Conservation (phyloP, 2,113 vertebrate genomes). For the Arvicanthis niloticus region DNA sequence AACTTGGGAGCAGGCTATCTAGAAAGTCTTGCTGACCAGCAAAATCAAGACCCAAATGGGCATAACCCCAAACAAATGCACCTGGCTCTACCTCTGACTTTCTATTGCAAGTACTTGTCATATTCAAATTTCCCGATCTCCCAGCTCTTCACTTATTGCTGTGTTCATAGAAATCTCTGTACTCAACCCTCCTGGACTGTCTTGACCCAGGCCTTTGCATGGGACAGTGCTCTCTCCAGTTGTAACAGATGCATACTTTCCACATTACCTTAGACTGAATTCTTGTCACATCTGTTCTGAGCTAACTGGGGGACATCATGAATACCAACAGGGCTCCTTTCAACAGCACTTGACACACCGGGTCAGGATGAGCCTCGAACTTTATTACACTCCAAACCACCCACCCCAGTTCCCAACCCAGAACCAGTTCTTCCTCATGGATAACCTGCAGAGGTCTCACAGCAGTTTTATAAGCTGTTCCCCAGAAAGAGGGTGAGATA, state of each 20-base stretch:
- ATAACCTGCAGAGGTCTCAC: not conserved
- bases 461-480: constrained; percentile 39
- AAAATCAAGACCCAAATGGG: not conserved
- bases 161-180: not conserved
- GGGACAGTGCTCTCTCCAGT: not conserved
- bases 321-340: not conserved
- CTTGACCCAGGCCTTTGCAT: constrained; percentile 33
- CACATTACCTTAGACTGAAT: not conserved
- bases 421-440: constrained; percentile 16
- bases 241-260: not conserved
- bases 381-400: not conserved
- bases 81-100: not conserved
- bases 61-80: not conserved
- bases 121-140: not conserved
- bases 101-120: not conserved
- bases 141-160: not conserved
- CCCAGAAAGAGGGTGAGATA: constrained; percentile 14
- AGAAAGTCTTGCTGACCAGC: not conserved
- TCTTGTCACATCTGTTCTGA: constrained; percentile 29
- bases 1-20: not conserved
- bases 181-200: not conserved
- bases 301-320: not conserved
- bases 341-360: not conserved
- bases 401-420: not conserved
- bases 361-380: not conserved